Conservation (phyloP, 2,888 invertebrate genomes). For the Cancer borealis region DNA sequence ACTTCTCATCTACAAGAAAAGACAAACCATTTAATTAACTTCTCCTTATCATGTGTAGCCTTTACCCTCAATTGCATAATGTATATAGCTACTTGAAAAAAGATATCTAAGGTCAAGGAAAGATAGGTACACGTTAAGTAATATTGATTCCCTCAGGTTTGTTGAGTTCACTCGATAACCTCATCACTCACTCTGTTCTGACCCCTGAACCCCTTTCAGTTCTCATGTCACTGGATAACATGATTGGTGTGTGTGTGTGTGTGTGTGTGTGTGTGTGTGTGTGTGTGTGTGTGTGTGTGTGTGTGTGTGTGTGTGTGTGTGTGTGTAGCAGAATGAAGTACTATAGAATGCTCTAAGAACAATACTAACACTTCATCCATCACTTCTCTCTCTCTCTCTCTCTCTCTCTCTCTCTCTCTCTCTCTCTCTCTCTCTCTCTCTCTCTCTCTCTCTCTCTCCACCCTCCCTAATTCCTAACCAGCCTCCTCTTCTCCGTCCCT, state of each 20-base stretch:
- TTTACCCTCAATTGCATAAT: background rate
- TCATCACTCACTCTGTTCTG: background rate
- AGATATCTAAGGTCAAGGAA: background rate
- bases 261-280: background rate
- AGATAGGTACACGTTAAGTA: background rate
- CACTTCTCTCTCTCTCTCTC: no score
- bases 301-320: background rate
- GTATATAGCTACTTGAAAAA: background rate
- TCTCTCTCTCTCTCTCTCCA: background rate
- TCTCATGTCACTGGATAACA: background rate
- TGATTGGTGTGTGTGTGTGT: background rate
- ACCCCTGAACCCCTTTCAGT: background rate
- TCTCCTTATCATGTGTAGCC: background rate
- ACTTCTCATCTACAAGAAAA: no score
- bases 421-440: constrained; percentile 24
- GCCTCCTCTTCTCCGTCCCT: no score
- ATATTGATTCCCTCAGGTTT: background rate
- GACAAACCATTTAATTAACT: no score
- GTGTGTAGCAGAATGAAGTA: background rate
- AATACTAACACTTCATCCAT: no score
- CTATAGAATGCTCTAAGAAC: no score
- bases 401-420: background rate
- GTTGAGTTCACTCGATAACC: background rate
- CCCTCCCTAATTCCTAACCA: no score
- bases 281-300: background rate